A percentile compares a stretch with the other conserved stretches of the same genome.
phyloP scores from a whole-genome alignment of 1,140 invertebrate genomes.

The Notospermus geniculatus region DNA sequence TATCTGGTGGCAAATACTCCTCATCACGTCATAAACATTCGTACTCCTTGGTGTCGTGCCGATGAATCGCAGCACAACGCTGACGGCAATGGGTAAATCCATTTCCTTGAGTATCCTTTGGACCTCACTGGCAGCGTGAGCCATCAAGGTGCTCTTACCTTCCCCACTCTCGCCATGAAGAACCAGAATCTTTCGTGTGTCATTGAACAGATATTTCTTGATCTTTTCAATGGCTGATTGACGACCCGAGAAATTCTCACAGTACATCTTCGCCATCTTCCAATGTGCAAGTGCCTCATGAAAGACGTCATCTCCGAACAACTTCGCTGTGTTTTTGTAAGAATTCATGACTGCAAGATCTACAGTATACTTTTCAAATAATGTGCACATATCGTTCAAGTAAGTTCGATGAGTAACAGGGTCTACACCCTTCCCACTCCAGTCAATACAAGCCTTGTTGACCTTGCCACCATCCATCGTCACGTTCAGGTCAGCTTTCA shows the following conservation, averaged over 20 bases:
- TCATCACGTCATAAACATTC: conserved; percentile 33
- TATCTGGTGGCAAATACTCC: conserved; percentile 43
- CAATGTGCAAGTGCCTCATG: conserved; percentile 72
- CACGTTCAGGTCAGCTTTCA: too few relatives aligned
- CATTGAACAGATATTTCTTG: conserved; percentile 7
- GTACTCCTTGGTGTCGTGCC: conserved; percentile 36
- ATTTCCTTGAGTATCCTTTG: conserved; percentile 19
- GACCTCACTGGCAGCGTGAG: conserved; percentile 34
- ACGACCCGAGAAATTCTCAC: conserved; percentile 21
- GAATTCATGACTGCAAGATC: too few relatives aligned
- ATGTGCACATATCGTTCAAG: too few relatives aligned
- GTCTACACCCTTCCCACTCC: conserved; percentile 89
- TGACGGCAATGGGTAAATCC: conserved; percentile 25
- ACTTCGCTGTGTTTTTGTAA: too few relatives aligned
- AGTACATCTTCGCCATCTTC: conserved; percentile 25
- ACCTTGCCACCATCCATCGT: background rate
- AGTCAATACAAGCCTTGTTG: conserved; percentile 85
- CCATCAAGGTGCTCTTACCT: conserved; percentile 48
- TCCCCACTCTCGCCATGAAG: conserved; percentile 39
- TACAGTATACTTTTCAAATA: too few relatives aligned
- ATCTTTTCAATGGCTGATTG: conserved; percentile 17
- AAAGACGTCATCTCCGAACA: conserved; percentile 32
- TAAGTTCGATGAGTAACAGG: conserved; percentile 71
- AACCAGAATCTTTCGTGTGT: conserved; percentile 39
- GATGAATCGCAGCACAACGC: conserved; percentile 38